A percentile compares a stretch with the other conserved stretches of the same genome.
Evolutionary conservation across 2,797 vertebrate species (phyloP).

Genomic region (Gadopsis marmoratus): DNA sequence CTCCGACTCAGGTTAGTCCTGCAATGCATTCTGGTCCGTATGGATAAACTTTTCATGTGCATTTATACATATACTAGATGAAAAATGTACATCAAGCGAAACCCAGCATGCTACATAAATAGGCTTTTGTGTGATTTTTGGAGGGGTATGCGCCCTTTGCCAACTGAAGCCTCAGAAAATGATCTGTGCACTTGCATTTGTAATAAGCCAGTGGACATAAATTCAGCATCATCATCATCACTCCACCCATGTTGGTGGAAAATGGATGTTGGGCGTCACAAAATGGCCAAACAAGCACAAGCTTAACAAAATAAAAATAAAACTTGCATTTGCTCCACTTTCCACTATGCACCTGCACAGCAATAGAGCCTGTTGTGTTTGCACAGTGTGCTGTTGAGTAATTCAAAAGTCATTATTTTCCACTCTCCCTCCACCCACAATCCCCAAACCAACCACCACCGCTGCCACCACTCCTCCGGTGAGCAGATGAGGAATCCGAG

Average conservation of each 20-base stretch:
- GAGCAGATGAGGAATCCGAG: conserved; percentile 87
- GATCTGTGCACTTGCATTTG: not conserved
- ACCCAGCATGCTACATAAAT: not conserved
- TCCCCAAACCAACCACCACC: not conserved
- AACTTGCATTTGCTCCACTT: not conserved
- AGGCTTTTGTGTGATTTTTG: not conserved
- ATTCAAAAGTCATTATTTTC: not conserved
- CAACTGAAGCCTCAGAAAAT: not conserved
- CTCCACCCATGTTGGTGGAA: not conserved
- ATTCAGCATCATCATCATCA: not conserved
- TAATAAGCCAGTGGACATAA: not conserved
- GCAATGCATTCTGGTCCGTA: not conserved
- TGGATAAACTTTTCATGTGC: not conserved
- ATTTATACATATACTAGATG: not conserved
- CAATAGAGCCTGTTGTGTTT: not conserved
- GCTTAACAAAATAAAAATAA: not conserved
- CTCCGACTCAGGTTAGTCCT: conserved; percentile 83
- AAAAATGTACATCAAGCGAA: not conserved
- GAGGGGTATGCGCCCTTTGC: not conserved
- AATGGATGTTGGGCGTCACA: not conserved
- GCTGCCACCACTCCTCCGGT: not conserved
- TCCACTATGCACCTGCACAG: not conserved
- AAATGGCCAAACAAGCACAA: not conserved
- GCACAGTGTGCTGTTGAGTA: not conserved
- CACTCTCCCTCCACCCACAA: not conserved